Conservation (phyloP, 2,113 vertebrate species). For the Phalacrocorax carbo region DNA sequence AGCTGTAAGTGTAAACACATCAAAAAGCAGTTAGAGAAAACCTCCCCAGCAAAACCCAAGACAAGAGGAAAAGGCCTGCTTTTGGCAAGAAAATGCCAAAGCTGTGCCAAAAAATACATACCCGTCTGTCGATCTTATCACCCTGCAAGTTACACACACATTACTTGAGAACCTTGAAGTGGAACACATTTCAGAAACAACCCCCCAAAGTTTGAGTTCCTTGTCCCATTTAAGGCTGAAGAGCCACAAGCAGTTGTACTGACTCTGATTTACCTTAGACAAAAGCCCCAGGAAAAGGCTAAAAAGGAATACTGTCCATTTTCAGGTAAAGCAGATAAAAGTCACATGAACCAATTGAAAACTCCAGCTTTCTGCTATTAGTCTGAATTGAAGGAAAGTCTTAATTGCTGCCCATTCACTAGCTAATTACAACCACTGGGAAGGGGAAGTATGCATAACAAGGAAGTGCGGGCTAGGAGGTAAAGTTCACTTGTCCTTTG, state of each 20-base stretch:
- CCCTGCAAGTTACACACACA: conserved; percentile 92
- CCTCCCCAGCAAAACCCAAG: conserved; percentile 68
- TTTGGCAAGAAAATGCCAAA: conserved; percentile 71
- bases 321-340: neutral
- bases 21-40: conserved; percentile 77
- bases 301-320: neutral
- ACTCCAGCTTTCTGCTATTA: neutral
- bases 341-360: neutral
- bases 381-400: neutral
- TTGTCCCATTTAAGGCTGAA: neutral
- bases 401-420: neutral
- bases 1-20: conserved; percentile 73
- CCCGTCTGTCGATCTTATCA: conserved; percentile 98
- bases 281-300: neutral
- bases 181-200: neutral
- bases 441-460: accelerated
- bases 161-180: conserved; percentile 21
- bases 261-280: neutral
- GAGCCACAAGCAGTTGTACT: neutral
- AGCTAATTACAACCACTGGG: accelerated
- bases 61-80: conserved; percentile 69
- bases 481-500: neutral
- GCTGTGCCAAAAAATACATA: conserved; percentile 82
- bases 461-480: accelerated
- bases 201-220: neutral